Base-by-base conservation (phyloP, 2,797 vertebrate species). In the Saguinus oedipus region DNA sequence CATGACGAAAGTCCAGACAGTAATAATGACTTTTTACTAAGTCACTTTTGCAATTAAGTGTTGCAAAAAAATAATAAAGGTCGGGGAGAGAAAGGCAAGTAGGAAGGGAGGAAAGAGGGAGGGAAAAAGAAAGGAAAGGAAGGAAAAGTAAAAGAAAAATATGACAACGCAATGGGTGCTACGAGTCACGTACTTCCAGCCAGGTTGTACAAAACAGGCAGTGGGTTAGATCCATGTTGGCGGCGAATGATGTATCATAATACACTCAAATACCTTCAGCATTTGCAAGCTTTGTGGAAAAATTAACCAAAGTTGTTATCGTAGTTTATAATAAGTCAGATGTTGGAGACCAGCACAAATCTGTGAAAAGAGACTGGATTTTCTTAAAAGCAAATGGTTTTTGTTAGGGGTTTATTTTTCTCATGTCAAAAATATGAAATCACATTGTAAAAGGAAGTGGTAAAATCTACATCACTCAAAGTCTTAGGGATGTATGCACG, bases 401-500 rank as follows among this genome's bases (percentile, higher is more conserved):
- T 97, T 98, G 90, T 97, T 97, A 97, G 88, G 95, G 93, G 95
- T 96, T 98, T 98, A 97, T 98, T 98, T 98, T 98, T 96, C 96
- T 98, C 57, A 19, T 98, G 96, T 98, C 97, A 98, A 94, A 98
- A 98, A 98, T 98, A 98, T 98, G 98, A 98, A 98, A 97, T 98
- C 98, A 98, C 97, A 98, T 79, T 88, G 79, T 97, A 98, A 98
- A 98, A 98, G 98, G 98, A 99, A 99, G 97, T 98, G 97, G 97
- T 98, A 98, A 98, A 98, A 96, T 79, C 94, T 95, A 88, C 91
- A 96, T 98, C 92, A 88, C 94, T 98, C 96, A 98, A 97, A 98
- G 93, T 96, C 96, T 95, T 95, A 98, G 97, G 97, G 98, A 98
- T 97, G 96, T 88, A 86, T 74, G 88, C 46, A 2, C 98, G 88